phyloP scores from a whole-genome alignment of 2,888 invertebrate species.

The Hirtodrosophila histrioides region DNA sequence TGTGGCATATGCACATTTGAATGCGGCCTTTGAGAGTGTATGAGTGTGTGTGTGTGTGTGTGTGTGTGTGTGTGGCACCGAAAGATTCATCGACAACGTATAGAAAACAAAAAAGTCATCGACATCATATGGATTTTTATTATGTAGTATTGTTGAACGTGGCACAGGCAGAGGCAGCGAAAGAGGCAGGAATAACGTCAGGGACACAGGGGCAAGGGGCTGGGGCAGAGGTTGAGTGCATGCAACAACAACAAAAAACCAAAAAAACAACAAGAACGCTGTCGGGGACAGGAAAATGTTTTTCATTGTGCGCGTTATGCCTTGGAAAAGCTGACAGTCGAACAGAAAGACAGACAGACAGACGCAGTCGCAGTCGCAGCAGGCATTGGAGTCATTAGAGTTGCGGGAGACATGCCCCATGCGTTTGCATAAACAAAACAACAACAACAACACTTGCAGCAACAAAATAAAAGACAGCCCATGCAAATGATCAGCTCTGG shows the following conservation, averaged over 20 bases:
- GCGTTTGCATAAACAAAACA: slow-evolving; percentile 73
- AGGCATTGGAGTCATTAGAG: slow-evolving; percentile 71
- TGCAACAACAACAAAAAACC: slow-evolving; percentile 4
- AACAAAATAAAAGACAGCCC: slow-evolving; percentile 21
- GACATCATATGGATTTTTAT: slow-evolving; percentile 74
- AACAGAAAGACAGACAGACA: slow-evolving; percentile 6
- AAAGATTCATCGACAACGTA: slow-evolving; percentile 57
- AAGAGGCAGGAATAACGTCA: slow-evolving; percentile 28
- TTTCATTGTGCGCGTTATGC: slow-evolving; percentile 68
- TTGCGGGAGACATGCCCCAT: slow-evolving; percentile 79
- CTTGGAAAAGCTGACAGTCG: slow-evolving; percentile 63
- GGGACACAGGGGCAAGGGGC: slow-evolving; percentile 7
- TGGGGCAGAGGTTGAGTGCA: slow-evolving; percentile 36
- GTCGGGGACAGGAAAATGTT: slow-evolving; percentile 73
- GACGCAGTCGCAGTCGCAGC: slow-evolving; percentile 24
- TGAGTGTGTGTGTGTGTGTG: slow-evolving; percentile 16
- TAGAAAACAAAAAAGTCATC: slow-evolving; percentile 69
- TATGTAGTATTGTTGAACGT: slow-evolving; percentile 39
- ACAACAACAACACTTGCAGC: slow-evolving; percentile 5
- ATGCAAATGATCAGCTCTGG: slow-evolving; percentile 56
- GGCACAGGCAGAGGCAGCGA: neutral
- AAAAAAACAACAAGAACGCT: slow-evolving; percentile 23
- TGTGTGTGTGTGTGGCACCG: slow-evolving; percentile 14
- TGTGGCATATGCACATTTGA: slow-evolving; percentile 64
- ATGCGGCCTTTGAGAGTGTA: slow-evolving; percentile 43